Evolutionary conservation across 2,797 vertebrate species (phyloP).

Genomic region (Philypnodon macrostomus): DNA sequence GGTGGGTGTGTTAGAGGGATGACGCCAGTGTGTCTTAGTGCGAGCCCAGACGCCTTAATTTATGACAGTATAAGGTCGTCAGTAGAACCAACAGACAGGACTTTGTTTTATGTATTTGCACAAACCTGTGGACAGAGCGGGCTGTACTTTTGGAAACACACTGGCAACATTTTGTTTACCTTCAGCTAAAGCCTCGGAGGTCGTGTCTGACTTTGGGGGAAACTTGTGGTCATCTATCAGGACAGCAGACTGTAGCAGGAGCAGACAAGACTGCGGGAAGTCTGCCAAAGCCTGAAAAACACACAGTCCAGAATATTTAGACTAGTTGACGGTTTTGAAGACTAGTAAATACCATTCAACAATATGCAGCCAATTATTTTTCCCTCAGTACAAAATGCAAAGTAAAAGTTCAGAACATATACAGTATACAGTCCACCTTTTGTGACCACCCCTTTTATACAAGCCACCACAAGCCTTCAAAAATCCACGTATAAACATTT

Average conservation of each 20-base stretch:
- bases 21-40: conserved; percentile 14
- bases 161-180: conserved; percentile 40
- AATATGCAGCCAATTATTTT: no score
- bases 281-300: no score
- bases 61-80: conserved; percentile 16
- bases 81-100: conserved; percentile 12
- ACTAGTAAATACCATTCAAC: no score
- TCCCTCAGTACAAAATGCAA: no score
- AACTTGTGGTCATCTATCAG: conserved; percentile 34
- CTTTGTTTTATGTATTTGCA: conserved; percentile 12
- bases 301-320: no score
- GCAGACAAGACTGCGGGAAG: no score
- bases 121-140: neutral
- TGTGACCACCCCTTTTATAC: no score
- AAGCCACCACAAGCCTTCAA: no score
- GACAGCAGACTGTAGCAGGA: conserved; percentile 9
- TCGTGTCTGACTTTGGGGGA: conserved; percentile 20
- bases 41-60: conserved; percentile 14
- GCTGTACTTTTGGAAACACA: conserved; percentile 5
- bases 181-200: conserved; percentile 25
- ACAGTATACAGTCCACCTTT: no score
- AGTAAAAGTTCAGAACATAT: no score
- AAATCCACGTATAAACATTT: no score
- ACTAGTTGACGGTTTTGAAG: no score
- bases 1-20: conserved; percentile 16